Base-by-base conservation (phyloP, 2,113 vertebrate species). In the Epinephelus lanceolatus region DNA sequence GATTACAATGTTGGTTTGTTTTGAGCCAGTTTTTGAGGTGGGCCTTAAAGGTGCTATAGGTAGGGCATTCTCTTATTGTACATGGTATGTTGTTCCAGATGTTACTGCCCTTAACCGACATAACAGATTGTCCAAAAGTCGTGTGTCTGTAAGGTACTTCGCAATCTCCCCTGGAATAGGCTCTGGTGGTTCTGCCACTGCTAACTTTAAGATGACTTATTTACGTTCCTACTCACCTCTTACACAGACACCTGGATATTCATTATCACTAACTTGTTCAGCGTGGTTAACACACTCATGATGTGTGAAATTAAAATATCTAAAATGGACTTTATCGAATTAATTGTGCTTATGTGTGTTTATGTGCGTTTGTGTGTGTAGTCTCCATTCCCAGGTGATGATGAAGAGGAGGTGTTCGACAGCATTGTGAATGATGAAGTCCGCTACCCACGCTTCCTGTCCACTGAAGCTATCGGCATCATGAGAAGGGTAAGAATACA, bases 391-490 rank as follows among this genome's bases (percentile, higher is more conserved):
- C 98, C 98, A 92, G 98, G 98, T 66, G 98, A 99, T 89, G 98
- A 99, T 91, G 98, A 99, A 94, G 98, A 99, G 77, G 98, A 99
- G 84, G 98, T 99, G 86, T 99, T 99, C 93, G 98, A 99, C 96
- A 99, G 97, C 95, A 99, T 99, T 93, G 98, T 99, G 82, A 99
- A 99, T 77, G 98, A 99, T 93, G 98, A 99, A 96, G 98, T 99
- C 82, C 97, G 97, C 87, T 99, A 99, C 86, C 98, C 98, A 85
- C 95, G 97, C 62, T 99, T 99, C 87, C 96, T 99, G 84, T 99
- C 98, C 73, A 97, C 97, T 77, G 98, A 99, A 93, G 97, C 98
- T 49, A 99, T 98, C 86, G 98, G 96, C 76, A 97, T 99, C 93
- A 97, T 99, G 97, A 98, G 98, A 95, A 95, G 98, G 95, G 98